Conservation (phyloP, 1,140 invertebrate genomes). For the Euborellia annulipes region DNA sequence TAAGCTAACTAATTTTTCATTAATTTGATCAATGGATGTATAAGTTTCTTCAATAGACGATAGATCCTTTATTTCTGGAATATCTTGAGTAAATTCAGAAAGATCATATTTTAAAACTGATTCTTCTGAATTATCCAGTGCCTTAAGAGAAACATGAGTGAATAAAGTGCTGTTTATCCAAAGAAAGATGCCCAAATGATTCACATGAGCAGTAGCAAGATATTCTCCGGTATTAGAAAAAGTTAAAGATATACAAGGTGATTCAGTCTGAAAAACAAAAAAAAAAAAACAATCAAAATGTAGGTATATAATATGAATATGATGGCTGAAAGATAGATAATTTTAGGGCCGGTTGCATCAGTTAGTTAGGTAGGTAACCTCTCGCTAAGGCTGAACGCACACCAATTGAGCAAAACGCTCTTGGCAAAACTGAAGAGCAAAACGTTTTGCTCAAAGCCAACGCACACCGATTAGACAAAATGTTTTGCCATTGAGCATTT, state of each 20-base stretch:
- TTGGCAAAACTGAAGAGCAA: too few relatives aligned
- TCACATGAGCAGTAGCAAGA: constrained; percentile 75
- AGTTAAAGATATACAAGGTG: constrained; percentile 63
- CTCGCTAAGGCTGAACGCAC: too few relatives aligned
- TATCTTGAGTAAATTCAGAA: constrained; percentile 31
- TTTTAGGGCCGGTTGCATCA: too few relatives aligned
- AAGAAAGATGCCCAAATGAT: constrained; percentile 77
- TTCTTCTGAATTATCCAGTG: constrained; percentile 43
- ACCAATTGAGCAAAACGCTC: too few relatives aligned
- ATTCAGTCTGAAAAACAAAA: constrained; percentile 36
- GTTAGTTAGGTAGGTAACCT: too few relatives aligned
- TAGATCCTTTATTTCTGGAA: constrained; percentile 20
- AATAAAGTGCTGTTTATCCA: constrained; percentile 88
- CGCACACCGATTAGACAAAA: too few relatives aligned
- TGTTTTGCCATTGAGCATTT: too few relatives aligned
- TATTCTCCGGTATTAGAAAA: constrained; percentile 86
- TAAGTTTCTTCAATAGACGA: constrained; percentile 22
- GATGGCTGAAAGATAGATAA: too few relatives aligned
- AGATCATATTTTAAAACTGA: constrained; percentile 33
- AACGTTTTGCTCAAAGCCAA: too few relatives aligned
- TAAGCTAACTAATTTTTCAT: constrained; percentile 66
- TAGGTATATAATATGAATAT: too few relatives aligned
- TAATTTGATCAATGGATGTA: constrained; percentile 66
- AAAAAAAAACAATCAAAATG: too few relatives aligned
- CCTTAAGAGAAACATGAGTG: constrained; percentile 56